These are phyloP conservation scores for Eurosta solidaginis DNA, from an alignment of 1,140 invertebrate genomes.

Conservation along the genomic window DNA sequence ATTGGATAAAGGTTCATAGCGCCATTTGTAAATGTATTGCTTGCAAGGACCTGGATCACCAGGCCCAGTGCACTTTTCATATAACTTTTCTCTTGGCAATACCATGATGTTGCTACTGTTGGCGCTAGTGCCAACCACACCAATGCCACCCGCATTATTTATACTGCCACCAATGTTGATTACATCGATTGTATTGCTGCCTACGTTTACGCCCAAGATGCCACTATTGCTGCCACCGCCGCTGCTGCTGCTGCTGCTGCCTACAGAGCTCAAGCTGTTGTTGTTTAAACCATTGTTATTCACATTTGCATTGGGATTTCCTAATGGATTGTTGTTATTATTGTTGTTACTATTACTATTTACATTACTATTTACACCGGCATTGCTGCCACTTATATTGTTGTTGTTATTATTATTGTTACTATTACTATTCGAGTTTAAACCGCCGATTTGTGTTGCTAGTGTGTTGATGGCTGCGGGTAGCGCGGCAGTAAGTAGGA, in stretches of 20 bases:
- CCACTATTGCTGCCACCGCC: neutral
- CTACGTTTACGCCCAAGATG: neutral
- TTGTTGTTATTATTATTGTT: slow-evolving; percentile 17
- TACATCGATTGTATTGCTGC: neutral
- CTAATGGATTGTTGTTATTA: slow-evolving; percentile 25
- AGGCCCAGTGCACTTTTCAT: slow-evolving; percentile 54
- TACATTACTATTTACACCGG: slow-evolving; percentile 15
- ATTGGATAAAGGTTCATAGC: slow-evolving; percentile 69
- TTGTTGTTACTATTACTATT: slow-evolving; percentile 31
- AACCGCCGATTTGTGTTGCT: neutral
- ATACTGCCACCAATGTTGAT: slow-evolving; percentile 16
- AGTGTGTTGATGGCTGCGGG: neutral
- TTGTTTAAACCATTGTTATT: slow-evolving; percentile 14
- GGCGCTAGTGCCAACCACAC: neutral
- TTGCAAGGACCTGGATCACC: slow-evolving; percentile 68
- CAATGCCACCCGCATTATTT: slow-evolving; percentile 37
- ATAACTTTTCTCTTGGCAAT: slow-evolving; percentile 47
- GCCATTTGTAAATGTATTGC: slow-evolving; percentile 71
- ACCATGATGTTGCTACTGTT: slow-evolving; percentile 34
- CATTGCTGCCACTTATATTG: slow-evolving; percentile 8
- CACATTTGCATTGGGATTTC: slow-evolving; percentile 18
- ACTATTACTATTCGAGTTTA: neutral
- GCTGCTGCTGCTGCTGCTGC: slow-evolving; percentile 2
- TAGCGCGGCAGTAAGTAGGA: neutral
- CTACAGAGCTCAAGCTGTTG: neutral